Conservation (phyloP, 2,888 invertebrate species). For the Meiosimyza platycephala region DNA sequence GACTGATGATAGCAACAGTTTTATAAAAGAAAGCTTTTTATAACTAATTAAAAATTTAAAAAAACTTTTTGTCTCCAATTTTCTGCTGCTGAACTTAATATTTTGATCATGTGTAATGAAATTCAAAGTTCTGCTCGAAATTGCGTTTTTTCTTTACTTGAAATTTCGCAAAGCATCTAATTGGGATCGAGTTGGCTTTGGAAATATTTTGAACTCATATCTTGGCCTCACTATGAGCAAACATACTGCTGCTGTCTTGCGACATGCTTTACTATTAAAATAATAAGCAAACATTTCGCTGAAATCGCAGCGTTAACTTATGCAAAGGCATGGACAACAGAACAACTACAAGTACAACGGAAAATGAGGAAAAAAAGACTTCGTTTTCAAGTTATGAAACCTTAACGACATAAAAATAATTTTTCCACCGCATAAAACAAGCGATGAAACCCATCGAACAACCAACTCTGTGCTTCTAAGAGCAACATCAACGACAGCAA, state of each 20-base stretch:
- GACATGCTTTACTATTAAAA: conserved; percentile 28
- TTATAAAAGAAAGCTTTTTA: no score
- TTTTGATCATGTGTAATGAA: no score
- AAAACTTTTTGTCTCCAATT: background rate
- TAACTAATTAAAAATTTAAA: no score
- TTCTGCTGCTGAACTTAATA: background rate
- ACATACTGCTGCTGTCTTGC: background rate
- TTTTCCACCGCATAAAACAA: conserved; percentile 30
- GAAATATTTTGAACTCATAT: background rate
- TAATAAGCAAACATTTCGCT: conserved; percentile 24
- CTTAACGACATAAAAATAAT: conserved; percentile 35
- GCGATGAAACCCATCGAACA: conserved; percentile 1
- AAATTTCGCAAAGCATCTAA: background rate
- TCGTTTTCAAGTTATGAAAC: conserved; percentile 31
- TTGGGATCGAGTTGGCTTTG: background rate
- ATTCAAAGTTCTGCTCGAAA: no score
- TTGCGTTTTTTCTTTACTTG: no score
- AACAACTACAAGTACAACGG: conserved; percentile 19
- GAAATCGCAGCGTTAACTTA: conserved; percentile 4
- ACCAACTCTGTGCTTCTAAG: background rate
- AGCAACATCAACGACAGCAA: conserved; percentile 7
- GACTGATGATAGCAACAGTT: no score
- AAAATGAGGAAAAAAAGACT: background rate
- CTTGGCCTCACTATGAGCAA: no score
- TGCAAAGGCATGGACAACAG: conserved; percentile 13